Base-by-base conservation (phyloP, 1,140 invertebrate species). In the Pachypeltis micranthus region DNA sequence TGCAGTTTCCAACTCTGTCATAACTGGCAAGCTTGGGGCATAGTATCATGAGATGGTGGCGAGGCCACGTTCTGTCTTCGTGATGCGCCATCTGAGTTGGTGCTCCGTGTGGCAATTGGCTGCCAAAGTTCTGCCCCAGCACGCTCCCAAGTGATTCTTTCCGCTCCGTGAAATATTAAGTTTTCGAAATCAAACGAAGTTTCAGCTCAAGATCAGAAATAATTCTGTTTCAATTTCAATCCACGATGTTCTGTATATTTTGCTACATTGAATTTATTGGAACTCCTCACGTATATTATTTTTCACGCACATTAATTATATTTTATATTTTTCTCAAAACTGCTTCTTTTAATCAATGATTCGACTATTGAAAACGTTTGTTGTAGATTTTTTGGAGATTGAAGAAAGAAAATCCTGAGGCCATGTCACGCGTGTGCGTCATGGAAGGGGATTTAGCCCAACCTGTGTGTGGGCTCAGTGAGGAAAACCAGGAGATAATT, bases 371-470 rank as follows among this genome's bases (percentile, higher is more conserved):
- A 62, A 47, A 26, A 2, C 34, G 2, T 51, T 63, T 59, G n/a
- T n/a, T n/a, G 31, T 73, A 85, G 83, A 61, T 83, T 4, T 85
- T 85, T 67, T 75, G 83, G 1, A 70, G 69, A 54, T 67, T 84
- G 1, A 76, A 74, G 19, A 70, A 74, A 61, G 67, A 71, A 39
- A 72, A 76, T 54, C 75, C 77, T 0, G 75, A 80, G 62, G 76
- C 81, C 39, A 73, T 77, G 26, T 73, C 79, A 23, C 86, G 87
- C 71, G 67, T 91, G 0, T 66, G 77, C 0, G 75, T 83, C 0
- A 73, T 91, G 0, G 67, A 76, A 34, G 87, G 87, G 1, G 87
- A 93, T 69, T 80, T 89, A 63, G 74, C 77, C 26, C 65, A 81
- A 28, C 78, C 81, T 0, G 80, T 81, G 0, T 70, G 95, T 0